A percentile compares a stretch with the other conserved stretches of the same genome.
These are phyloP conservation scores for Drosophila kanapiae DNA, from an alignment of 1,140 invertebrate species.

Conservation along the genomic window DNA sequence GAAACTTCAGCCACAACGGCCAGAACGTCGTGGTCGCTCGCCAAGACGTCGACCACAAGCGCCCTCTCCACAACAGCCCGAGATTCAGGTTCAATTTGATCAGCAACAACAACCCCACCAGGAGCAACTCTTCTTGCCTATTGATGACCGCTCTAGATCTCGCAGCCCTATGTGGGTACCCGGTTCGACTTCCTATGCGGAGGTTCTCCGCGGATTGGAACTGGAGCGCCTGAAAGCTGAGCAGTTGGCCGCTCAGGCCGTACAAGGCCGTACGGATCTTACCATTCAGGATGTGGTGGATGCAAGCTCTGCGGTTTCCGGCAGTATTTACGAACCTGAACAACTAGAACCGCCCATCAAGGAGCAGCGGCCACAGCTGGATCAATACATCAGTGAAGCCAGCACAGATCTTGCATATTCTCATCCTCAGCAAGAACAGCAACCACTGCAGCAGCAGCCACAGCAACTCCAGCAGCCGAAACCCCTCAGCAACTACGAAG, in stretches of 20 bases:
- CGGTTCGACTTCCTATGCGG: constrained; percentile 91
- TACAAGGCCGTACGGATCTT: constrained; percentile 47
- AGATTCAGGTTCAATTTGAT: constrained; percentile 34
- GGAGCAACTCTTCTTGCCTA: constrained; percentile 64
- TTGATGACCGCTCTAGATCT: constrained; percentile 86
- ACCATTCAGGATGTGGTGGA: constrained; percentile 75
- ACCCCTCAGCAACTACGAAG: constrained; percentile 44
- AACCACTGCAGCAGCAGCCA: constrained; percentile 23
- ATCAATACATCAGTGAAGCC: constrained; percentile 52
- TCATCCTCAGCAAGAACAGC: constrained; percentile 37
- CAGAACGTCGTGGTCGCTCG: constrained; percentile 75
- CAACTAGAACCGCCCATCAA: constrained; percentile 18
- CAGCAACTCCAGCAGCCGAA: constrained; percentile 19
- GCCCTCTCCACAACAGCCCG: constrained; percentile 32
- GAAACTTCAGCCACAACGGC: constrained; percentile 60
- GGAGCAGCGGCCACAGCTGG: constrained; percentile 23
- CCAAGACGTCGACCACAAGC: constrained; percentile 57
- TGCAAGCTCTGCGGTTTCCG: constrained; percentile 47
- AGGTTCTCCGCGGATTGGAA: constrained; percentile 89
- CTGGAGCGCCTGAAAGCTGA: constrained; percentile 70
- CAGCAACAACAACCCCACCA: constrained; percentile 50
- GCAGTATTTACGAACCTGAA: constrained; percentile 28
- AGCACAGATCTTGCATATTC: constrained; percentile 31
- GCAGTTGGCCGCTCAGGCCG: constrained; percentile 46
- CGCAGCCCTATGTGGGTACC: constrained; percentile 90